These are phyloP conservation scores for Heliconius erato DNA, from an alignment of 2,888 invertebrate genomes.

Conservation along the genomic window DNA sequence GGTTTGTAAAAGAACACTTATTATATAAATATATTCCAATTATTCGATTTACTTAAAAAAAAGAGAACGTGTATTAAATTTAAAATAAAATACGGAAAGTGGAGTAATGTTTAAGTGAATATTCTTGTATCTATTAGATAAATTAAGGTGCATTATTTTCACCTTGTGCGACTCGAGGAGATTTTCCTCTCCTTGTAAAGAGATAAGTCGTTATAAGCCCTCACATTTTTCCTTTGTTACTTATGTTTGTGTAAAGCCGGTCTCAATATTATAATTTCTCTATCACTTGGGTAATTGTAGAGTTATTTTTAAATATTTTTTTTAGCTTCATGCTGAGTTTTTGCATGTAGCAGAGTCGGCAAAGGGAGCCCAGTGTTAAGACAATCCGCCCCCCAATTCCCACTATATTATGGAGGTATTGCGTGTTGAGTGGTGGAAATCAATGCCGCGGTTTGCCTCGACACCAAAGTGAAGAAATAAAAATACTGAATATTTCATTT, in stretches of 20 bases:
- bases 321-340: no score
- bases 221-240: constrained; percentile 44
- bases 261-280: not conserved
- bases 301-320: not conserved
- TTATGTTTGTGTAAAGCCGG: constrained; percentile 36
- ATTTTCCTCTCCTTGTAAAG: constrained; percentile 41
- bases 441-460: no score
- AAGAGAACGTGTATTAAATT: not conserved
- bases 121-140: constrained; percentile 29
- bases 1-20: no score
- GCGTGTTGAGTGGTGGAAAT: no score
- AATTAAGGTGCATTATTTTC: constrained; percentile 36
- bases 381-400: no score
- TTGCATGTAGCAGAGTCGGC: no score
- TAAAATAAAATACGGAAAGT: not conserved
- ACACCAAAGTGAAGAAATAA: no score
- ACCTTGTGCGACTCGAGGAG: constrained; percentile 30
- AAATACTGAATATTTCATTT: no score
- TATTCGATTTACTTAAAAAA: not conserved
- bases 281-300: not conserved
- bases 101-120: constrained; percentile 3
- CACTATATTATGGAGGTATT: no score
- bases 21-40: not conserved
- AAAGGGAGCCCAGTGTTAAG: no score
- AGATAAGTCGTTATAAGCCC: constrained; percentile 48